Evolutionary conservation across 2,888 invertebrate genomes (phyloP), one percentile per base, ranked within the genome.

Genomic region (Germaria angustata): DNA sequence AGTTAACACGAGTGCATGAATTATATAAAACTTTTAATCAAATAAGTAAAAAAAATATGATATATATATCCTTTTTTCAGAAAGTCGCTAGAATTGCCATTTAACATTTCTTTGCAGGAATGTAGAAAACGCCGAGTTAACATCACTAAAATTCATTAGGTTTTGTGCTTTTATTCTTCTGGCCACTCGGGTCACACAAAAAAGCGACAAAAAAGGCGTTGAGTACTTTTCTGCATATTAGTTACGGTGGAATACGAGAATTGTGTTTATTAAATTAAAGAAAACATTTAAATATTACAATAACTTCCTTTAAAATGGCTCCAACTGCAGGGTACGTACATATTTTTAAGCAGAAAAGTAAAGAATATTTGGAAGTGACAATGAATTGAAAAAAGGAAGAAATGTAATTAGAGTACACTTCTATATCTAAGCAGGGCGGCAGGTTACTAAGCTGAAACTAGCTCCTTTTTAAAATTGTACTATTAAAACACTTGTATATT

Each of bases 301-400:
- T 51, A 73, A 68, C 59, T 51, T 5, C 46, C 20, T 66, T 61
- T 5, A 71, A 68, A 76, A 82, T 82, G 82, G 75, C 75, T 71
- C 59, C 79, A 65, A 79, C 82, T 75, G 82, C 75, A 71, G 79
- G 79, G 82, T 82, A 82, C 15, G 82, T 82, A 79, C 24, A 61
- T 15, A 51, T 39, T 20, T 73, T 55, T 59, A 28, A 51, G 34
- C 6, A 46, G 41, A 24, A 57, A 59, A 32, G 3, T 55, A 6
- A 2, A 17, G 28, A 51, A 11, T 15, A 46, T 53, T 49, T 51
- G 68, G 2, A 22, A 20, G 28, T 34, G 71, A 15, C 0, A 46
- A 46, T 34, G 36, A 76, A 36, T 36, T 8, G n/a, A 61, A 71
- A 78, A 78, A 71, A 78, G 61, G 71, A 79, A 49, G 72, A 68